phyloP scores from a whole-genome alignment of 2,888 invertebrate species.

The Nasonovia ribisnigri region DNA sequence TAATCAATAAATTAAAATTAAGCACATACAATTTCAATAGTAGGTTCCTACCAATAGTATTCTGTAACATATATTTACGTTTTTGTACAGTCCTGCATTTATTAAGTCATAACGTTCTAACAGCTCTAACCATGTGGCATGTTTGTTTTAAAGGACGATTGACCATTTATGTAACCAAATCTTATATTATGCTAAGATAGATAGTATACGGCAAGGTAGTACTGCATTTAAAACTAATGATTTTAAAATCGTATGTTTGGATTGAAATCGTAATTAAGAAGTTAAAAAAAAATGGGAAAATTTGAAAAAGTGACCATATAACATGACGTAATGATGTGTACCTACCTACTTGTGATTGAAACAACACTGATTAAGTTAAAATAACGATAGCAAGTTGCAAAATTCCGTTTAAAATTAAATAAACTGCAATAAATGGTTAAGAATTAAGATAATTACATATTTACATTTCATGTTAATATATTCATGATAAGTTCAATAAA shows the following conservation, averaged over 20 bases:
- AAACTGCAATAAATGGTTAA: neutral
- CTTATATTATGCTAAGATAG: neutral
- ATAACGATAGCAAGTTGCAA: neutral
- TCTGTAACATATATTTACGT: too few relatives aligned
- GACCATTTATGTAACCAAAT: neutral
- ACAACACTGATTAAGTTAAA: neutral
- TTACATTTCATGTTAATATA: neutral
- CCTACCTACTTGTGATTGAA: neutral
- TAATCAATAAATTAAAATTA: too few relatives aligned
- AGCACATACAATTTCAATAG: too few relatives aligned
- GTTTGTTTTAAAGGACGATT: neutral
- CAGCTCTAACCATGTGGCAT: neutral
- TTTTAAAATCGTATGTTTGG: neutral
- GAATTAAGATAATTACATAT: neutral
- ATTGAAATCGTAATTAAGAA: neutral
- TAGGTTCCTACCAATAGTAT: too few relatives aligned
- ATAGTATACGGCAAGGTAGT: neutral
- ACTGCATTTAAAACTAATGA: neutral
- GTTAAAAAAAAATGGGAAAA: neutral
- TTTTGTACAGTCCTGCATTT: too few relatives aligned
- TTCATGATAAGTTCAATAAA: neutral
- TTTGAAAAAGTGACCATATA: neutral
- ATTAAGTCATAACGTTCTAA: too few relatives aligned
- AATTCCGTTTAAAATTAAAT: neutral
- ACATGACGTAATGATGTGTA: neutral